phyloP scores from a whole-genome alignment of 2,797 vertebrate genomes.

The Molossus molossus region DNA sequence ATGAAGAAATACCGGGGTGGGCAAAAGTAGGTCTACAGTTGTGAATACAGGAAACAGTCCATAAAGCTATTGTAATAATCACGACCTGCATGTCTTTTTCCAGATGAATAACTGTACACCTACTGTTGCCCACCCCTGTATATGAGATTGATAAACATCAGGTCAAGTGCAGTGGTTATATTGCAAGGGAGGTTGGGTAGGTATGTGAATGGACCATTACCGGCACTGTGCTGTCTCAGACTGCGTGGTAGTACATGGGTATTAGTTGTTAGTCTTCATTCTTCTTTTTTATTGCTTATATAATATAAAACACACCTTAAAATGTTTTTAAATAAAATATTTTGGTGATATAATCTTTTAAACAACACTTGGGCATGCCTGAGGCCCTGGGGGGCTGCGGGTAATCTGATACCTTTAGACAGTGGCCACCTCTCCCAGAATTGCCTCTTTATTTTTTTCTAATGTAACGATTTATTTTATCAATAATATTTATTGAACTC shows the following conservation, averaged over 20 bases:
- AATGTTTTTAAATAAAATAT: conserved; percentile 14
- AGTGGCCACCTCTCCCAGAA: neutral
- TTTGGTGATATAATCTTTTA: neutral
- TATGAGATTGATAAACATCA: neutral
- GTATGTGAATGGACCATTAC: neutral
- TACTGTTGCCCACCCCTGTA: neutral
- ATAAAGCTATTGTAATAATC: too few species aligned
- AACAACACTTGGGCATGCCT: neutral
- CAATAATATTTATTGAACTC: neutral
- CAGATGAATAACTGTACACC: too few species aligned
- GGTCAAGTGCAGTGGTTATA: neutral
- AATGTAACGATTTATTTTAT: conserved; percentile 7
- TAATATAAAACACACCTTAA: neutral
- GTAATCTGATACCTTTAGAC: neutral
- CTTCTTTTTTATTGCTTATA: neutral
- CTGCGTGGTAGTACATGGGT: neutral
- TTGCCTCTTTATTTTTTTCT: neutral
- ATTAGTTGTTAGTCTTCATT: conserved; percentile 18
- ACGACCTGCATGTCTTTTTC: too few species aligned
- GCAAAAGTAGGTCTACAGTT: too few species aligned
- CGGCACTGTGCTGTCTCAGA: neutral
- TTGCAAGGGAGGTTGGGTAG: neutral
- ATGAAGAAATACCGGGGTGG: neutral
- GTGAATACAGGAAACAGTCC: too few species aligned
- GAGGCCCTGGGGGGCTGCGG: neutral